These are phyloP conservation scores for Scaptomyza cyrtandrae DNA, from an alignment of 2,888 invertebrate species.

Conservation along the genomic window DNA sequence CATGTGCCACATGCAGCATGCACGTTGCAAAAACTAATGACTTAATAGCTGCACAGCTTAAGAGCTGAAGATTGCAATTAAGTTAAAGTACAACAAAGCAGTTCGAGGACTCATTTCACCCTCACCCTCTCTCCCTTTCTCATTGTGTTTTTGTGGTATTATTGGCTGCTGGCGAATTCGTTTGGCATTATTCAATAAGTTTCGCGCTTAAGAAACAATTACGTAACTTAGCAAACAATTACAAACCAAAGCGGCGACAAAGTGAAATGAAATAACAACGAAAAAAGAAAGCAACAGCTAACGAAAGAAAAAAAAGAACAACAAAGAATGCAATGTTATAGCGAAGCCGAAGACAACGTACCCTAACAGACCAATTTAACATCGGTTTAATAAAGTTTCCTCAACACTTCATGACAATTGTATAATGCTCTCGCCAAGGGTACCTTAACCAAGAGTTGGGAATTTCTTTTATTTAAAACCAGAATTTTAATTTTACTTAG, in stretches of 20 bases:
- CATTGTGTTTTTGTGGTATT: conserved; percentile 7
- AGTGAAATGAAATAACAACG: conserved; percentile 41
- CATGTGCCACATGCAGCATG: conserved; percentile 67
- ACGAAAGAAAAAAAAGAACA: background rate
- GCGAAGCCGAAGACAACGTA: background rate
- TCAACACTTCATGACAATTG: background rate
- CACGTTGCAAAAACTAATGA: conserved; percentile 75
- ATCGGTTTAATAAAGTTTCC: background rate
- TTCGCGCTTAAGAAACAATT: conserved; percentile 67
- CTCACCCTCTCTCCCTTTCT: background rate
- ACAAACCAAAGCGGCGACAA: conserved; percentile 56
- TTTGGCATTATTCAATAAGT: conserved; percentile 67
- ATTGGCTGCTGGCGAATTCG: conserved; percentile 50
- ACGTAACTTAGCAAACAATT: conserved; percentile 73
- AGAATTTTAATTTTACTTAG: conserved; percentile 75
- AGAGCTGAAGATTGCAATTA: conserved; percentile 50
- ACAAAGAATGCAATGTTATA: background rate
- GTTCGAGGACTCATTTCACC: conserved; percentile 12
- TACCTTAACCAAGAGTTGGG: conserved; percentile 17
- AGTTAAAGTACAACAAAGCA: conserved; percentile 17
- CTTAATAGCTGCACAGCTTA: conserved; percentile 73
- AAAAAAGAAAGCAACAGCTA: conserved; percentile 14
- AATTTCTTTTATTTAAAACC: conserved; percentile 59
- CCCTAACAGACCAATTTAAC: background rate
- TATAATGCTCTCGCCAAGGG: background rate